These are phyloP conservation scores for Elaphurus davidianus DNA, from an alignment of 2,113 vertebrate species.

Conservation along the genomic window DNA sequence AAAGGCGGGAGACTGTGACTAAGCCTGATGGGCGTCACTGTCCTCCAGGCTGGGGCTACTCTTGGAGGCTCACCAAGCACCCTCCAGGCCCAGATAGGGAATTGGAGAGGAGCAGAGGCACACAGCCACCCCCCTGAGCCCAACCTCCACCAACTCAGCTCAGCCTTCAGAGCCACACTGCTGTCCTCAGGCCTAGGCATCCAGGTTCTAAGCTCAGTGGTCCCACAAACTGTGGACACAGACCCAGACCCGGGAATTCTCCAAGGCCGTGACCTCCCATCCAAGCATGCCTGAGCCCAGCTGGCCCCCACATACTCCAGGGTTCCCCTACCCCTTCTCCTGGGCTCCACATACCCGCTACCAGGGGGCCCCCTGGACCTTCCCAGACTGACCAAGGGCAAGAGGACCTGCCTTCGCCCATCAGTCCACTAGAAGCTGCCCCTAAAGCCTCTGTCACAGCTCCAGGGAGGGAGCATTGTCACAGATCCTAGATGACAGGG, in stretches of 20 bases:
- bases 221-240: neutral
- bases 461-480: rapidly evolving
- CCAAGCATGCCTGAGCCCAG: rapidly evolving
- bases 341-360: neutral
- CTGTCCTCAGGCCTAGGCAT: neutral
- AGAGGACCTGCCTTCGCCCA: neutral
- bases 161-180: neutral
- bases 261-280: neutral
- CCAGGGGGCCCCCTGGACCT: neutral
- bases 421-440: neutral
- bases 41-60: neutral
- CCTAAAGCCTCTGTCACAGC: neutral
- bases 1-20: neutral
- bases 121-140: neutral
- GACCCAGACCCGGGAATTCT: neutral
- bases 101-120: neutral
- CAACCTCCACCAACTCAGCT: neutral
- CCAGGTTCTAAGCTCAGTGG: neutral
- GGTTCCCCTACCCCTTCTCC: neutral
- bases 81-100: neutral
- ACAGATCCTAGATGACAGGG: neutral
- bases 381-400: neutral
- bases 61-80: neutral
- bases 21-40: neutral
- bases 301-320: neutral